A percentile compares a stretch with the other conserved stretches of the same genome.
These are phyloP conservation scores for Drepanosiphum platanoidis DNA, from an alignment of 2,888 invertebrate genomes.

Conservation along the genomic window DNA sequence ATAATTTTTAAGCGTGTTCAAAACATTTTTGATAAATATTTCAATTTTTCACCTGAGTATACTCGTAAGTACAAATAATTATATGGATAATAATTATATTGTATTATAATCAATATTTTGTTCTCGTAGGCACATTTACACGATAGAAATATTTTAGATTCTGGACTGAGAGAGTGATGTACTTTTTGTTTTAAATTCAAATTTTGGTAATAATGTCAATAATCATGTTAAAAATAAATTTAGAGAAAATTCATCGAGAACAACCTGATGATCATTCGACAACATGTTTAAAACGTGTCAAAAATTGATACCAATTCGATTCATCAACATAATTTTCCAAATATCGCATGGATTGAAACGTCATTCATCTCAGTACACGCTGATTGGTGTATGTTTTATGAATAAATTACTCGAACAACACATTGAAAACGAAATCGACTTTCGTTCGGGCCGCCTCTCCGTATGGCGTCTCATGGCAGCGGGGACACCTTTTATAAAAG, in stretches of 20 bases:
- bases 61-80: no score
- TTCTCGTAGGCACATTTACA: no score
- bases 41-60: no score
- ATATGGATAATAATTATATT: no score
- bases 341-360: neutral
- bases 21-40: no score
- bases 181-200: no score
- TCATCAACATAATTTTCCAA: neutral
- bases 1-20: no score
- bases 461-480: constrained; percentile 50
- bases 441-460: constrained; percentile 54
- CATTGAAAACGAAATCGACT: constrained; percentile 60
- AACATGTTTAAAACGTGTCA: neutral
- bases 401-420: constrained; percentile 31
- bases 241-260: neutral
- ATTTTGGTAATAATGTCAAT: no score
- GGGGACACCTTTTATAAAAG: constrained; percentile 61
- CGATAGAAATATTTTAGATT: no score
- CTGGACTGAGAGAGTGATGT: no score
- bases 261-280: neutral
- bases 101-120: no score
- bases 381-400: neutral
- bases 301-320: neutral
- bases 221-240: no score
- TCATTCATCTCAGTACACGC: neutral